Conservation (phyloP, 2,888 invertebrate genomes). For the Habrosyne pyritoides region DNA sequence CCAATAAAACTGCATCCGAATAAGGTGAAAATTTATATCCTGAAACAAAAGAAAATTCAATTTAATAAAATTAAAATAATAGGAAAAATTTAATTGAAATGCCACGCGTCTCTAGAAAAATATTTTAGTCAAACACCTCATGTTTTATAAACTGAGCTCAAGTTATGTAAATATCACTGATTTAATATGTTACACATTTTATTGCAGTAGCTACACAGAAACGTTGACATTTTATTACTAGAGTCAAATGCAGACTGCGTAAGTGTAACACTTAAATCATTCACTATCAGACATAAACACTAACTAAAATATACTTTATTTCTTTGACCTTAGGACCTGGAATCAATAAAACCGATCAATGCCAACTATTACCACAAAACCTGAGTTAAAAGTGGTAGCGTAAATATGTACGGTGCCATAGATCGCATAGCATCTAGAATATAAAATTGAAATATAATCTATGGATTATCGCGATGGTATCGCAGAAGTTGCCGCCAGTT, state of each 20-base stretch:
- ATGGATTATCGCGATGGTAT: slow-evolving; percentile 50
- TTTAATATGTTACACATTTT: not conserved
- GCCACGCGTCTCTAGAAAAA: slow-evolving; percentile 39
- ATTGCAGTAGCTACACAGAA: too few relatives aligned
- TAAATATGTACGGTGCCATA: not conserved
- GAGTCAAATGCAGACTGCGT: not conserved
- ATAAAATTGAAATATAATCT: slow-evolving; percentile 58
- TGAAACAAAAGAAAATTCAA: slow-evolving; percentile 35
- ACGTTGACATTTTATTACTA: too few relatives aligned
- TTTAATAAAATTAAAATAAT: slow-evolving; percentile 16
- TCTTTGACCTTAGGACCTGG: too few relatives aligned
- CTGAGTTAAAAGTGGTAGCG: too few relatives aligned
- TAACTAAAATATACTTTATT: too few relatives aligned
- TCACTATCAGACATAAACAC: too few relatives aligned
- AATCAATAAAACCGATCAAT: too few relatives aligned
- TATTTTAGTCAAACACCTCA: slow-evolving; percentile 33
- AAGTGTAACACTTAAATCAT: too few relatives aligned
- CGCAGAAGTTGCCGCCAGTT: slow-evolving; percentile 29
- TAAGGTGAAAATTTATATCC: slow-evolving; percentile 16
- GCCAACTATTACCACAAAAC: too few relatives aligned
- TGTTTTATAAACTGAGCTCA: slow-evolving; percentile 38
- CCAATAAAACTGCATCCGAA: not conserved
- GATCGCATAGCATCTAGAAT: not conserved
- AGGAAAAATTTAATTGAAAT: slow-evolving; percentile 8
- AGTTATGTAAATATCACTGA: slow-evolving; percentile 27